Conservation (phyloP, 2,888 invertebrate genomes). For the Hetaerina titia region DNA sequence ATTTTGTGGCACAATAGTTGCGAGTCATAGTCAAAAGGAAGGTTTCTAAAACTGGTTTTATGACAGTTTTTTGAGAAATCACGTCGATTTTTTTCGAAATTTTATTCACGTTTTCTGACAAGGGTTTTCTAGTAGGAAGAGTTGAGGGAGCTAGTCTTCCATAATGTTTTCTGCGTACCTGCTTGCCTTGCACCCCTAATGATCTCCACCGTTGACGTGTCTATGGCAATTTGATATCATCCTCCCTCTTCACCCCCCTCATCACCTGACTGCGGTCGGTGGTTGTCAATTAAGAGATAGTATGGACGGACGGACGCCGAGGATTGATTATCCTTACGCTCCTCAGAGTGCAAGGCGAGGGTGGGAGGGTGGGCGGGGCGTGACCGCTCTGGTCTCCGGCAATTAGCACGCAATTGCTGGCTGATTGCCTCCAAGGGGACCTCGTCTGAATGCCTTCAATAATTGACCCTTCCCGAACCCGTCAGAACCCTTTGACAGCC, state of each 20-base stretch:
- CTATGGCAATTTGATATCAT: neutral
- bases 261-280: neutral
- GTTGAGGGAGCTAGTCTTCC: neutral
- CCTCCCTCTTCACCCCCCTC: neutral
- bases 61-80: no score
- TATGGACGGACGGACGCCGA: neutral
- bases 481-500: neutral
- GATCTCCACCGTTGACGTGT: neutral
- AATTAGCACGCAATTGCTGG: conserved; percentile 15
- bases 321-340: conserved; percentile 31
- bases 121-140: neutral
- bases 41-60: no score
- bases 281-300: conserved; percentile 23
- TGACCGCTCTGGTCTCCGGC: neutral
- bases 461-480: neutral
- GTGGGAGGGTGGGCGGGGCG: neutral
- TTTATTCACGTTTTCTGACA: no score
- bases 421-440: neutral
- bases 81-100: no score
- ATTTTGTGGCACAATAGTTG: no score
- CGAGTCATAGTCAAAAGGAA: no score
- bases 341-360: neutral
- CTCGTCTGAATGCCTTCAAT: neutral
- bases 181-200: neutral
- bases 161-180: neutral